Percentiles rank a stretch among this genome's conserved stretches.
Evolutionary conservation across 2,797 vertebrate species (phyloP).

Genomic region (Etheostoma nigrum): DNA sequence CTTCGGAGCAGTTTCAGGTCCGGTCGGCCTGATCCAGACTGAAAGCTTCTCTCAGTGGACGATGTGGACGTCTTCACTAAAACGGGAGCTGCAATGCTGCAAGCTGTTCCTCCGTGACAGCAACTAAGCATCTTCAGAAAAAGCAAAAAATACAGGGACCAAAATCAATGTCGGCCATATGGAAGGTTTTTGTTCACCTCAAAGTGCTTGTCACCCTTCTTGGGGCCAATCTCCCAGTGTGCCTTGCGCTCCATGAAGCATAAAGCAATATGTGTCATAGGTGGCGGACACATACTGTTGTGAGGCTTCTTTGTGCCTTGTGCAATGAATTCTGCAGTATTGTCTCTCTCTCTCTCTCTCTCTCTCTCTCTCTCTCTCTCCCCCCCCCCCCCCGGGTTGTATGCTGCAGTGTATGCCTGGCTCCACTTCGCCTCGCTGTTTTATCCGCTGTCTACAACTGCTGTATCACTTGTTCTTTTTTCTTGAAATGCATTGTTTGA

Average conservation of each 20-base stretch:
- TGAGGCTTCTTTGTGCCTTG: constrained; percentile 1
- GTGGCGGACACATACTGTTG: neutral
- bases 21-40: constrained; percentile 24
- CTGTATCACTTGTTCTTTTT: constrained; percentile 63
- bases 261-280: neutral
- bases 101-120: neutral
- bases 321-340: constrained; percentile 37
- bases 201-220: constrained; percentile 18
- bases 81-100: constrained; percentile 1
- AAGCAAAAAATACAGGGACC: constrained; percentile 43
- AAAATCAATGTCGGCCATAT: constrained; percentile 44
- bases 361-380: too few relatives aligned
- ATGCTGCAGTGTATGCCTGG: constrained; percentile 13
- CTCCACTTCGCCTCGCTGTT: constrained; percentile 16
- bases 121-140: constrained; percentile 10
- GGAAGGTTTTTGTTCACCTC: neutral
- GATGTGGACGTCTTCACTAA: constrained; percentile 5
- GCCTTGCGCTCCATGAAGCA: constrained; percentile 6
- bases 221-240: constrained; percentile 17
- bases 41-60: constrained; percentile 8
- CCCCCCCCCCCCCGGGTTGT: neutral
- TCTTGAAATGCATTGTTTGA: constrained; percentile 40
- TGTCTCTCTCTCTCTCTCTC: neutral
- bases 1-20: constrained; percentile 28
- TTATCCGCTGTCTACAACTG: constrained; percentile 57